Evolutionary conservation across 2,113 vertebrate species (phyloP).

Genomic region (Phyllopteryx taeniolatus): DNA sequence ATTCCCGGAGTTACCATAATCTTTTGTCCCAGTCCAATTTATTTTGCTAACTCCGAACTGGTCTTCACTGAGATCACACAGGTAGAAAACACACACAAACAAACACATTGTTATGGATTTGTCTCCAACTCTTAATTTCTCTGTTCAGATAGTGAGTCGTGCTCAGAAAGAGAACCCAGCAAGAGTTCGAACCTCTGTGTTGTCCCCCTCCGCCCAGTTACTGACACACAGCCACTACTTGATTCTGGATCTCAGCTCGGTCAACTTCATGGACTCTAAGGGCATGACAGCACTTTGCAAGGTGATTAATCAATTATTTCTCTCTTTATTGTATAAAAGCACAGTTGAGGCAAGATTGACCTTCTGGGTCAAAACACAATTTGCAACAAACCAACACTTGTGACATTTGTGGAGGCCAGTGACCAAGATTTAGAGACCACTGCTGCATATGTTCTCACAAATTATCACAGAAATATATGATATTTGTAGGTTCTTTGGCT

Average conservation of each 20-base stretch:
- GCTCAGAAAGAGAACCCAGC: constrained; percentile 27
- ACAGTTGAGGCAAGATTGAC: not conserved
- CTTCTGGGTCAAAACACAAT: not conserved
- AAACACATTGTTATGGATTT: not conserved
- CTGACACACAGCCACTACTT: constrained; percentile 60
- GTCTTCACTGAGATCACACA: constrained; percentile 75
- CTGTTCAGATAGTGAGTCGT: constrained; percentile 17
- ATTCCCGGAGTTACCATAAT: constrained; percentile 82
- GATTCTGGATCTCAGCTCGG: constrained; percentile 77
- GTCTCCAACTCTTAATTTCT: not conserved
- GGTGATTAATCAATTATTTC: constrained; percentile 45
- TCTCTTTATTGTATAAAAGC: not conserved
- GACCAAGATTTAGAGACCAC: too few species aligned
- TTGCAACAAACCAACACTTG: not conserved
- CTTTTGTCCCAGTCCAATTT: constrained; percentile 78
- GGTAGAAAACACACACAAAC: constrained; percentile 30
- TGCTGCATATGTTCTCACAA: not conserved
- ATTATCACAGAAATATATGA: not conserved
- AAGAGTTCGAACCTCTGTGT: not conserved
- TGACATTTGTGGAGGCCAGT: too few species aligned
- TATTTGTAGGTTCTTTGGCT: not conserved
- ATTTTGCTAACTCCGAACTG: constrained; percentile 83
- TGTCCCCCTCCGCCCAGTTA: constrained; percentile 51
- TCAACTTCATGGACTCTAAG: constrained; percentile 81
- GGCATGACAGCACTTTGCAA: constrained; percentile 77